Evolutionary conservation across 1,140 invertebrate species (phyloP).

Genomic region (Armadillidium nasatum): DNA sequence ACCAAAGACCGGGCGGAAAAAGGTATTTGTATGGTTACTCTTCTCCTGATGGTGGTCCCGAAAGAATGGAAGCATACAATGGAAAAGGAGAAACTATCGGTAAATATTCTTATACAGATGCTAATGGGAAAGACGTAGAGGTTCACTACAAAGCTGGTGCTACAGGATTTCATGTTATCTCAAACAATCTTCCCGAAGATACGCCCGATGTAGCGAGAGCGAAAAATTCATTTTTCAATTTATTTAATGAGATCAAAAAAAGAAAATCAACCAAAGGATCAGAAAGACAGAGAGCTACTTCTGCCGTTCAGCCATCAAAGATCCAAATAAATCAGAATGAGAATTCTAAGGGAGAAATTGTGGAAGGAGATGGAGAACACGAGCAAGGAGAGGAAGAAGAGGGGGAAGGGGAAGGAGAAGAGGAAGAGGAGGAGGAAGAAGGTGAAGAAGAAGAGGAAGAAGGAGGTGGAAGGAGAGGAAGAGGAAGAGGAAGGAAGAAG

Average conservation of each 20-base stretch:
- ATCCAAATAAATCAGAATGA: too few relatives aligned
- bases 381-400: neutral
- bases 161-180: constrained; percentile 37
- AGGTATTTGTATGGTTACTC: constrained; percentile 37
- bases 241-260: neutral
- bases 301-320: too few relatives aligned
- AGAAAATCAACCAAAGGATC: neutral
- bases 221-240: constrained; percentile 4
- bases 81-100: constrained; percentile 40
- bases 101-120: constrained; percentile 37
- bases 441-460: constrained; percentile 11
- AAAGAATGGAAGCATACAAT: constrained; percentile 37
- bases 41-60: constrained; percentile 15
- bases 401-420: neutral
- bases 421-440: constrained; percentile 56
- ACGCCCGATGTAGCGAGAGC: constrained; percentile 26
- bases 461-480: constrained; percentile 21
- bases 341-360: constrained; percentile 12
- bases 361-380: neutral
- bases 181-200: constrained; percentile 42
- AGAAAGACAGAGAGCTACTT: neutral
- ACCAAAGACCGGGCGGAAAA: constrained; percentile 31
- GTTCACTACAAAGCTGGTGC: constrained; percentile 38
- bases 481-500: constrained; percentile 21
- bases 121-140: constrained; percentile 35